These are phyloP conservation scores for Drosophila quinaria DNA, from an alignment of 2,888 invertebrate genomes.

Conservation along the genomic window DNA sequence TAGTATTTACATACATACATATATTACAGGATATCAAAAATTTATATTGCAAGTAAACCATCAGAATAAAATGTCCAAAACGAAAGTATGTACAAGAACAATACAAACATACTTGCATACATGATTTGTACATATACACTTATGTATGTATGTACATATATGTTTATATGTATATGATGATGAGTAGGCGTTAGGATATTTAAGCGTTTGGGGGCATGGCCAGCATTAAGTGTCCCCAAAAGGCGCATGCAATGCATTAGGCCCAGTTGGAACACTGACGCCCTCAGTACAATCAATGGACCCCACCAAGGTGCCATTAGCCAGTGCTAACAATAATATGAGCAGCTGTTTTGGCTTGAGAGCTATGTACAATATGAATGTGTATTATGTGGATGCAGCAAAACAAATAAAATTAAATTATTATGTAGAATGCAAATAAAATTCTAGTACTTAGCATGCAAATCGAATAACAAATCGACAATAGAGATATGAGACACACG, in stretches of 20 bases:
- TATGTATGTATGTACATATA: constrained; percentile 4
- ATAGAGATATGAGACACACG: constrained; percentile 14
- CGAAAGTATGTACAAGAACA: constrained; percentile 12
- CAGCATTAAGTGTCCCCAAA: constrained; percentile 71
- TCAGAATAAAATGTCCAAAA: constrained; percentile 58
- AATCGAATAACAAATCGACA: constrained; percentile 66
- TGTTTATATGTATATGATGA: constrained; percentile 5
- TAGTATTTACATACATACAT: background rate
- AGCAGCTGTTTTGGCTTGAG: constrained; percentile 42
- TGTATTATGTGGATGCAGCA: constrained; percentile 63
- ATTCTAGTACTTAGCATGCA: constrained; percentile 68
- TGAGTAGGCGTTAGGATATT: constrained; percentile 1
- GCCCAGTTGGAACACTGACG: constrained; percentile 35
- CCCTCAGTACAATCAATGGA: constrained; percentile 59
- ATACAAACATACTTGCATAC: constrained; percentile 6
- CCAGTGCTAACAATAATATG: constrained; percentile 48
- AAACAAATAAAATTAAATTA: constrained; percentile 80
- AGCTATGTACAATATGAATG: constrained; percentile 13
- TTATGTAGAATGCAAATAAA: constrained; percentile 79
- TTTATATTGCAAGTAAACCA: constrained; percentile 67
- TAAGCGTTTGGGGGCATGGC: constrained; percentile 40
- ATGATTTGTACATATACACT: constrained; percentile 5
- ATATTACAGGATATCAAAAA: constrained; percentile 32
- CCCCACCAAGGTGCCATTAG: constrained; percentile 75
- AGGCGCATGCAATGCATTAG: constrained; percentile 62